Evolutionary conservation across 2,797 vertebrate genomes (phyloP).

Genomic region (Luscinia megarhynchos): DNA sequence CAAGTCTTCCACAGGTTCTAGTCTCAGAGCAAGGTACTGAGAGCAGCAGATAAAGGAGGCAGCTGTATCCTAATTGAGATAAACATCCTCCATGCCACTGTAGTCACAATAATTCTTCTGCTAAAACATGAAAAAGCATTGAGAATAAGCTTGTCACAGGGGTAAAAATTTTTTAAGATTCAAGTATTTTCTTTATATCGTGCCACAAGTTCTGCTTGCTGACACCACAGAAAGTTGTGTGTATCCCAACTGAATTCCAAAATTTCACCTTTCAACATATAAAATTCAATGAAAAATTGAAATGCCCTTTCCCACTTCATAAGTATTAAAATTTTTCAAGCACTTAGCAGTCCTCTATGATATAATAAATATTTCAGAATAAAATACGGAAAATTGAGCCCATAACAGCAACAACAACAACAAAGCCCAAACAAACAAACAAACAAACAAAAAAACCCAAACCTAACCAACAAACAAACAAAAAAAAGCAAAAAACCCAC

Average conservation of each 20-base stretch:
- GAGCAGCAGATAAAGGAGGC: not conserved
- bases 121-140: not conserved
- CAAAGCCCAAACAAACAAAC: not conserved
- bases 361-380: not conserved
- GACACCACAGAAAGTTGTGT: not conserved
- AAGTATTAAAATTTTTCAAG: not conserved
- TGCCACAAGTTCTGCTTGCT: not conserved
- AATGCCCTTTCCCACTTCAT: not conserved
- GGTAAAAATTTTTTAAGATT: not conserved
- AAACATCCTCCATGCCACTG: not conserved
- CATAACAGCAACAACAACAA: not conserved
- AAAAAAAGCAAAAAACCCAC: not conserved
- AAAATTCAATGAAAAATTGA: not conserved
- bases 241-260: not conserved
- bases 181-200: not conserved
- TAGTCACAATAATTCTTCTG: not conserved
- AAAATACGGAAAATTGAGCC: not conserved
- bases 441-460: not conserved
- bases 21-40: not conserved
- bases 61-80: not conserved
- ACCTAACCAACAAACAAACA: not conserved
- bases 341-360: not conserved
- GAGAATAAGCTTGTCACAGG: accelerated
- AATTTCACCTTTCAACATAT: not conserved
- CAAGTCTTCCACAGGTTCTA: not conserved